Conservation (phyloP, 2,888 invertebrate species). For the Ceraclea dissimilis region DNA sequence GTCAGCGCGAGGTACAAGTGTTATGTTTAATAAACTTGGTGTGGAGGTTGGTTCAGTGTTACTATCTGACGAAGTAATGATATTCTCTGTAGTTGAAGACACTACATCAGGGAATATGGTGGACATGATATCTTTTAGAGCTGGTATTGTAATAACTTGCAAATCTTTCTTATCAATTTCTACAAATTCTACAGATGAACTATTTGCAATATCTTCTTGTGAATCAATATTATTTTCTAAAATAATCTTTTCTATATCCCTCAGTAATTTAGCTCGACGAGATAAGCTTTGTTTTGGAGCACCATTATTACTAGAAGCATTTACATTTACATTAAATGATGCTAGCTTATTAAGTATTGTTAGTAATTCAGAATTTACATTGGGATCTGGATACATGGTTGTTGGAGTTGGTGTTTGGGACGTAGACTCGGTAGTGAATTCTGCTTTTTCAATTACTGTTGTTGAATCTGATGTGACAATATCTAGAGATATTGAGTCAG, state of each 20-base stretch:
- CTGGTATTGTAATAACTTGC: not conserved
- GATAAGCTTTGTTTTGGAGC: slow-evolving; percentile 33
- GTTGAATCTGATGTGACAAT: not conserved
- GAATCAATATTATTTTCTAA: slow-evolving; percentile 40
- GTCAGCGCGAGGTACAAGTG: not conserved
- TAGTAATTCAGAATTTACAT: slow-evolving; percentile 20
- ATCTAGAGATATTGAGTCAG: too few species aligned
- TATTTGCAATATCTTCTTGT: not conserved
- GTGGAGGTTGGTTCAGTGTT: slow-evolving; percentile 1
- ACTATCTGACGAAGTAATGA: not conserved
- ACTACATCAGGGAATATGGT: not conserved
- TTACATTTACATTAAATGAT: slow-evolving; percentile 14
- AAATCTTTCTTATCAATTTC: not conserved
- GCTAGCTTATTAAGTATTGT: slow-evolving; percentile 18
- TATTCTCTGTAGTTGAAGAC: not conserved
- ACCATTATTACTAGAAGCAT: slow-evolving; percentile 11
- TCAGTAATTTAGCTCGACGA: slow-evolving; percentile 44
- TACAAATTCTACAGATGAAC: not conserved
- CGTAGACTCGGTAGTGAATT: not conserved
- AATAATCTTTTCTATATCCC: slow-evolving; percentile 47
- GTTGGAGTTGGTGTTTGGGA: slow-evolving; percentile 17
- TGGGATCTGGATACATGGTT: slow-evolving; percentile 13
- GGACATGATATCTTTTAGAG: not conserved
- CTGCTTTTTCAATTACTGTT: not conserved
- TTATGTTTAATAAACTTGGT: not conserved